These are phyloP conservation scores for Odontophorus gujanensis DNA, from an alignment of 2,113 vertebrate species.

Conservation along the genomic window DNA sequence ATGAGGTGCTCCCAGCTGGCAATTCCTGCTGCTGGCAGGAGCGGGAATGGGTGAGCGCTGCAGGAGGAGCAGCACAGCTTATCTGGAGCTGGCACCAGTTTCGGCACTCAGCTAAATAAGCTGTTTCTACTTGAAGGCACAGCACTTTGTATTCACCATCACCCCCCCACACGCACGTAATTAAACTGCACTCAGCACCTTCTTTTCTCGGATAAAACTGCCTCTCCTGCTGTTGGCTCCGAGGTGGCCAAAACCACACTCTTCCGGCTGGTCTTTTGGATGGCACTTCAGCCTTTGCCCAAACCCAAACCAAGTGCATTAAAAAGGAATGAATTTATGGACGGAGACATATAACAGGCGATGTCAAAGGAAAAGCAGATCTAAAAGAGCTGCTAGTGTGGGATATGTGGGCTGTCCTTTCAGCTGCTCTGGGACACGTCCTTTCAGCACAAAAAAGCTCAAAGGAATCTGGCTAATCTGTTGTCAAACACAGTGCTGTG, in stretches of 20 bases:
- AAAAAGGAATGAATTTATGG: conserved; percentile 17
- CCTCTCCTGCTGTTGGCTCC: not conserved
- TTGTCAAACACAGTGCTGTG: conserved; percentile 27
- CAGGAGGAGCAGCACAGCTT: not conserved
- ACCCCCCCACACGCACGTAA: not conserved
- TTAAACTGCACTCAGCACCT: not conserved
- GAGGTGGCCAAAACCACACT: not conserved
- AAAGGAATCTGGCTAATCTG: conserved; percentile 53
- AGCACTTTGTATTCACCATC: not conserved
- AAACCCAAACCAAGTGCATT: not conserved
- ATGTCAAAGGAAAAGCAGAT: conserved; percentile 18
- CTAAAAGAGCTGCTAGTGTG: conserved; percentile 25
- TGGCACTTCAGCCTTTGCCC: not conserved
- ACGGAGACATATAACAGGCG: not conserved
- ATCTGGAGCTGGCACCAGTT: not conserved
- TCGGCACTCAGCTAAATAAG: not conserved
- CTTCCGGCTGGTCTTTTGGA: not conserved
- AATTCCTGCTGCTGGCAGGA: conserved; percentile 9
- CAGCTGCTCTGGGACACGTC: conserved; percentile 10
- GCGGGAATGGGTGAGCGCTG: conserved; percentile 2
- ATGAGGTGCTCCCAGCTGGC: not conserved
- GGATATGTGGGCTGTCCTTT: not conserved
- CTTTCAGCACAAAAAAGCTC: conserved; percentile 58
- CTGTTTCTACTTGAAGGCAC: not conserved
- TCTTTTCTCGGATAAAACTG: not conserved